A percentile compares a stretch with the other conserved stretches of the same genome.
phyloP scores from a whole-genome alignment of 2,888 invertebrate genomes.

The Trichacis sp. region DNA sequence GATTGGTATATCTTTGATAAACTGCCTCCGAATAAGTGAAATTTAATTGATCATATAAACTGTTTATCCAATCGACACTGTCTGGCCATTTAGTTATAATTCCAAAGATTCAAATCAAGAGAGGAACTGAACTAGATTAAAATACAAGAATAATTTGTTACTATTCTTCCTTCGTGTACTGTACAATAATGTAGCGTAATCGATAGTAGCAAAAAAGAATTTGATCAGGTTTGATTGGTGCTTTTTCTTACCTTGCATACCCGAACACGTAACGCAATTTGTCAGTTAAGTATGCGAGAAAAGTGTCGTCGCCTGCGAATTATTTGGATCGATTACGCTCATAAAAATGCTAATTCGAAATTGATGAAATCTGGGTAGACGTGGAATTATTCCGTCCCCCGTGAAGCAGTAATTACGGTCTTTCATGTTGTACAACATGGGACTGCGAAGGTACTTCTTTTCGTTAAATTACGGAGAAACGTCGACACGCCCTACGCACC shows the following conservation, averaged over 20 bases:
- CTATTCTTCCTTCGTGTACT: neutral
- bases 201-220: neutral
- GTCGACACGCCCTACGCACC: conserved; percentile 47
- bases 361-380: neutral
- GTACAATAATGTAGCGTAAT: neutral
- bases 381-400: neutral
- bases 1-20: no score
- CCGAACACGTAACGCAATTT: neutral
- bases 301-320: neutral
- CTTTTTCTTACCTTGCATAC: neutral
- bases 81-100: no score
- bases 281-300: neutral
- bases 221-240: neutral
- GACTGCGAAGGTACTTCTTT: neutral
- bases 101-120: no score
- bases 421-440: neutral
- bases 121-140: conserved; percentile 4
- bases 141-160: no score
- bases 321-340: neutral
- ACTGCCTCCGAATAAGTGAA: no score
- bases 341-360: neutral
- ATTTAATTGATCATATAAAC: no score
- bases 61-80: no score
- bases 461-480: conserved; percentile 2
- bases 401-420: neutral